phyloP scores from a whole-genome alignment of 1,140 invertebrate genomes.

The Calephelis nemesis region DNA sequence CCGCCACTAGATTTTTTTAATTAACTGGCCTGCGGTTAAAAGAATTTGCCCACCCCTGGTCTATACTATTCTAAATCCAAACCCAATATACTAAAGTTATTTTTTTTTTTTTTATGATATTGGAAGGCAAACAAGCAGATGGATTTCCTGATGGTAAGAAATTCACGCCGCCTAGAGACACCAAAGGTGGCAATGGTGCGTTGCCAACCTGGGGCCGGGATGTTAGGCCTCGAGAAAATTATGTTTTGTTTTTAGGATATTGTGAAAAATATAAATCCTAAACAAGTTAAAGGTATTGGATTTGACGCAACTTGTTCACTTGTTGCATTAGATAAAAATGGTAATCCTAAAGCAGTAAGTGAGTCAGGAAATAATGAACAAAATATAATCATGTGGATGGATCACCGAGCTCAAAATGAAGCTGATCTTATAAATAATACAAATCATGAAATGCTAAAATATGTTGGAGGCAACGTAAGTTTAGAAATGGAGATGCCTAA shows the following conservation, averaged over 20 bases:
- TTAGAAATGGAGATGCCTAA: constrained; percentile 98
- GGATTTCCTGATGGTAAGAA: no score
- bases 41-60: no score
- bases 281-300: constrained; percentile 89
- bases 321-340: constrained; percentile 87
- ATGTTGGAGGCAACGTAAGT: constrained; percentile 95
- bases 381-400: constrained; percentile 98
- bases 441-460: constrained; percentile 88
- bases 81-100: no score
- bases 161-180: no score
- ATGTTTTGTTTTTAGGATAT: constrained; percentile 82
- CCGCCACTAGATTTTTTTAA: no score
- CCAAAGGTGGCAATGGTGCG: no score
- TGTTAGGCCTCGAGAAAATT: no score
- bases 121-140: no score
- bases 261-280: constrained; percentile 75
- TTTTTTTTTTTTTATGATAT: no score
- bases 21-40: no score
- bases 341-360: constrained; percentile 87
- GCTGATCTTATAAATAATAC: constrained; percentile 90
- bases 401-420: constrained; percentile 92
- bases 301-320: constrained; percentile 98
- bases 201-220: no score
- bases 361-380: constrained; percentile 84
- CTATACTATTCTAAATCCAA: no score